Conservation (phyloP, 2,797 vertebrate species). For the Enteromius treurensis region DNA sequence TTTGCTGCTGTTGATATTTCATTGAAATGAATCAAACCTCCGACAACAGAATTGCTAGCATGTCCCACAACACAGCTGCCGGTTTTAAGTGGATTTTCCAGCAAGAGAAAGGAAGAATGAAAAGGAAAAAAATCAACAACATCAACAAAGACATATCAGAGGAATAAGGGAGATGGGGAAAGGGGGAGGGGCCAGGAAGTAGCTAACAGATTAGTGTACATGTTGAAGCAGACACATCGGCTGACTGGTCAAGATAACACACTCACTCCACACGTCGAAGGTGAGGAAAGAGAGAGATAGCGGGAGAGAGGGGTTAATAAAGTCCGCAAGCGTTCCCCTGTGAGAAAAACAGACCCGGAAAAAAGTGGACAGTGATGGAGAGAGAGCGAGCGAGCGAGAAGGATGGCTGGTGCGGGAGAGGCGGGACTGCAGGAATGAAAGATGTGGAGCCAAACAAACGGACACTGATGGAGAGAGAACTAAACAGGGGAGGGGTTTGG, state of each 20-base stretch:
- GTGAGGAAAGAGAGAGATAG: slow-evolving; percentile 25
- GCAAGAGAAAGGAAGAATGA: background rate
- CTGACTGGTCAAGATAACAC: slow-evolving; percentile 65
- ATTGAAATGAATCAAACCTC: background rate
- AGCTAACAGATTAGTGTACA: slow-evolving; percentile 65
- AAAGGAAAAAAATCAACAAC: background rate
- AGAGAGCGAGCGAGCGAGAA: slow-evolving; percentile 44
- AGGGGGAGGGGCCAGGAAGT: slow-evolving; percentile 8
- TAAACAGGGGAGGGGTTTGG: slow-evolving; percentile 63
- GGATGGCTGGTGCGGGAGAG: slow-evolving; percentile 26
- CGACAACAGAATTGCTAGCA: background rate
- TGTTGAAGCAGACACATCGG: slow-evolving; percentile 70
- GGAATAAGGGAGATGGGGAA: slow-evolving; percentile 21
- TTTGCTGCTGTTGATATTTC: background rate
- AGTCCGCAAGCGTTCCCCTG: slow-evolving; percentile 63
- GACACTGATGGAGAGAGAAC: slow-evolving; percentile 67
- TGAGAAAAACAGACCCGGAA: slow-evolving; percentile 48
- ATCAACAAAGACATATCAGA: background rate
- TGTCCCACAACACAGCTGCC: background rate
- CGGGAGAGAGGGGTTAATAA: slow-evolving; percentile 57
- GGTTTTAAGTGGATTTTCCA: slow-evolving; percentile 22
- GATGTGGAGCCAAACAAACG: slow-evolving; percentile 17
- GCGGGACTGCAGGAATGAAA: slow-evolving; percentile 16
- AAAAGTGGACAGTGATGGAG: slow-evolving; percentile 60
- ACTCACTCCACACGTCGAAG: slow-evolving; percentile 38